Percentiles rank a stretch among this genome's conserved stretches.
These are phyloP conservation scores for Ardeotis arabs DNA, from an alignment of 2,113 vertebrate species.

Conservation along the genomic window DNA sequence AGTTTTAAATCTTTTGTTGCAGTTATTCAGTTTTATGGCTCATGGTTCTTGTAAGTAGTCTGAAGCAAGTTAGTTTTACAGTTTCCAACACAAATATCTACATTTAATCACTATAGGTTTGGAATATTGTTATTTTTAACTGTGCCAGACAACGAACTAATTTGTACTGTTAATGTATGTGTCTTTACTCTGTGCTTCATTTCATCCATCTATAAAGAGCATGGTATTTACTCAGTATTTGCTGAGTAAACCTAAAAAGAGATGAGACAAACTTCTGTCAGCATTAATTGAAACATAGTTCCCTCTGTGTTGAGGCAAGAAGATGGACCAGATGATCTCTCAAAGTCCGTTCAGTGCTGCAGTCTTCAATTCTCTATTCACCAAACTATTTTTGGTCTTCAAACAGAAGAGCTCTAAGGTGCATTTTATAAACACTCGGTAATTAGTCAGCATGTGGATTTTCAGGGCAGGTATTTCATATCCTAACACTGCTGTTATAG, in stretches of 20 bases:
- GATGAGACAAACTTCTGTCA: background rate
- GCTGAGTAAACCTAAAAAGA: background rate
- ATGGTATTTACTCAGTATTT: background rate
- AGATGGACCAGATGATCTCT: background rate
- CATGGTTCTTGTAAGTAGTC: background rate
- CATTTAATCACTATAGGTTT: background rate
- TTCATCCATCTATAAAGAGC: background rate
- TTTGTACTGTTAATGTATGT: background rate
- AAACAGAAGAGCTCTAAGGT: background rate
- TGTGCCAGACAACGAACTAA: background rate
- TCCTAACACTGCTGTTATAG: background rate
- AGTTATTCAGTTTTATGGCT: background rate
- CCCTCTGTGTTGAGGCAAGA: background rate
- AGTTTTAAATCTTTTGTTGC: background rate
- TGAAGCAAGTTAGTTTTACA: background rate
- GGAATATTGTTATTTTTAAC: background rate
- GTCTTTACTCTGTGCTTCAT: background rate
- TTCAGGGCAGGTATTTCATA: background rate
- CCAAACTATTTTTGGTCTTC: background rate
- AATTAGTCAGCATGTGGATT: background rate
- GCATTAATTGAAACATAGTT: background rate
- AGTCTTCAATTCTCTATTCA: background rate
- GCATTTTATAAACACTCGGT: background rate
- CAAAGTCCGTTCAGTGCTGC: background rate
- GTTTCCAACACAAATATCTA: background rate